Evolutionary conservation across 2,888 invertebrate species (phyloP).

Genomic region (Uloborus plumipes): DNA sequence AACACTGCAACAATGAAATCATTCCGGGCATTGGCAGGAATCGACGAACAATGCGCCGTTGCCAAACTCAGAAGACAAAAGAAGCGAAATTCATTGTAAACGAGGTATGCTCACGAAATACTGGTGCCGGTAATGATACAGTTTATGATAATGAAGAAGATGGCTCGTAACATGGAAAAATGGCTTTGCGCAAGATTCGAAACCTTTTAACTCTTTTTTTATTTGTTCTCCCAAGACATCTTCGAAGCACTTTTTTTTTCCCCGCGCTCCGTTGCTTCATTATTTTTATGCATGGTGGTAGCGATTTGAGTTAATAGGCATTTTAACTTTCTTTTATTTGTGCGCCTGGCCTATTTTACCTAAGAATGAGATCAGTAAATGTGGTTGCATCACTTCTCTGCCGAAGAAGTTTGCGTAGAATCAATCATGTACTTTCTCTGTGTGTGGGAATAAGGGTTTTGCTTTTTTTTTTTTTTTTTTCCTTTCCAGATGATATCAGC

Average conservation of each 20-base stretch:
- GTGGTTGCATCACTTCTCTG: no score
- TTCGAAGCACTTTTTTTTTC: slow-evolving; percentile 6
- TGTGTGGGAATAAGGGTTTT: no score
- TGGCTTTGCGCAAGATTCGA: slow-evolving; percentile 34
- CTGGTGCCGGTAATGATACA: slow-evolving; percentile 44
- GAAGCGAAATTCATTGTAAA: slow-evolving; percentile 19
- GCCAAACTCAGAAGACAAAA: slow-evolving; percentile 35
- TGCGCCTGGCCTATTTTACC: slow-evolving; percentile 5
- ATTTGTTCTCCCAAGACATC: slow-evolving; percentile 22
- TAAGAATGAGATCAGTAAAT: no score
- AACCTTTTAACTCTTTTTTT: slow-evolving; percentile 31
- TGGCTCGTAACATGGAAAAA: slow-evolving; percentile 15
- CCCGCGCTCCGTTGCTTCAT: slow-evolving; percentile 14
- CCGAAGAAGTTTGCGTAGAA: no score
- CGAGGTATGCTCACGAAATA: slow-evolving; percentile 24
- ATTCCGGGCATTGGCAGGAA: no score
- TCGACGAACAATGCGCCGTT: slow-evolving; percentile 38
- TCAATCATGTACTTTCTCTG: no score
- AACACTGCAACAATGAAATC: no score
- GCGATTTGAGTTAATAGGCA: slow-evolving; percentile 48
- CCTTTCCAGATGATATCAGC: no score
- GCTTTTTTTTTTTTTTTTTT: no score
- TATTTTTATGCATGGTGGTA: slow-evolving; percentile 16
- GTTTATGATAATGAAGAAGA: slow-evolving; percentile 60
- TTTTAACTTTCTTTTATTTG: neutral